Percentiles rank a stretch among this genome's conserved stretches.
Evolutionary conservation across 2,888 invertebrate genomes (phyloP).

Genomic region (Conchocele bisecta): DNA sequence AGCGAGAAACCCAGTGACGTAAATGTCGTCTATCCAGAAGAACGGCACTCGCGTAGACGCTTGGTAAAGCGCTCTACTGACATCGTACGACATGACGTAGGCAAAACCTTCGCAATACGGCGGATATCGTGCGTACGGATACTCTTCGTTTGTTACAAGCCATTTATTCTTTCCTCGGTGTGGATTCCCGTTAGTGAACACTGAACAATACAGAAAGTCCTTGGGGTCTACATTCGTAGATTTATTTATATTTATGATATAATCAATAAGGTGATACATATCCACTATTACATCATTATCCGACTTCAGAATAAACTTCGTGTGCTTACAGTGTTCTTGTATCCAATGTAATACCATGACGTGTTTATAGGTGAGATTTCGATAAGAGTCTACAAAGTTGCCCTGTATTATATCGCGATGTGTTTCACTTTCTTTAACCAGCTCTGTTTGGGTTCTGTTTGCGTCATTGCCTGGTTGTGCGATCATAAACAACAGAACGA

Average conservation of each 20-base stretch:
- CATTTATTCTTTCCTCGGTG: constrained; percentile 64
- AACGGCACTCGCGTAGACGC: constrained; percentile 53
- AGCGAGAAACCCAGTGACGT: constrained; percentile 69
- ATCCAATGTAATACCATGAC: constrained; percentile 77
- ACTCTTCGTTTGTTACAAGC: constrained; percentile 61
- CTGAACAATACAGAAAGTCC: constrained; percentile 67
- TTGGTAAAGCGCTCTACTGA: constrained; percentile 47
- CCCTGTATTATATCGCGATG: constrained; percentile 69
- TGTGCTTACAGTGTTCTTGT: constrained; percentile 71
- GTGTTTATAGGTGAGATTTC: constrained; percentile 80
- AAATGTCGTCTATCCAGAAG: constrained; percentile 76
- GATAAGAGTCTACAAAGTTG: constrained; percentile 79
- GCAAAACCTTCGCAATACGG: constrained; percentile 72
- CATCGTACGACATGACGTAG: constrained; percentile 61
- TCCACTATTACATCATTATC: constrained; percentile 82
- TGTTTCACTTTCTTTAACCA: constrained; percentile 48
- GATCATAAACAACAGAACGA: constrained; percentile 58
- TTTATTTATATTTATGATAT: constrained; percentile 49
- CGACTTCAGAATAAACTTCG: constrained; percentile 77
- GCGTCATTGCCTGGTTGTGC: constrained; percentile 32
- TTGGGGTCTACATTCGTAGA: constrained; percentile 38
- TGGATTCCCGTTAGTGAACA: constrained; percentile 52
- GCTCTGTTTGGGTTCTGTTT: constrained; percentile 19
- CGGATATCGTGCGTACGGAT: constrained; percentile 67
- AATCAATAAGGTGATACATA: constrained; percentile 85